phyloP scores from a whole-genome alignment of 2,888 invertebrate genomes.

The Melanostoma mellinum region DNA sequence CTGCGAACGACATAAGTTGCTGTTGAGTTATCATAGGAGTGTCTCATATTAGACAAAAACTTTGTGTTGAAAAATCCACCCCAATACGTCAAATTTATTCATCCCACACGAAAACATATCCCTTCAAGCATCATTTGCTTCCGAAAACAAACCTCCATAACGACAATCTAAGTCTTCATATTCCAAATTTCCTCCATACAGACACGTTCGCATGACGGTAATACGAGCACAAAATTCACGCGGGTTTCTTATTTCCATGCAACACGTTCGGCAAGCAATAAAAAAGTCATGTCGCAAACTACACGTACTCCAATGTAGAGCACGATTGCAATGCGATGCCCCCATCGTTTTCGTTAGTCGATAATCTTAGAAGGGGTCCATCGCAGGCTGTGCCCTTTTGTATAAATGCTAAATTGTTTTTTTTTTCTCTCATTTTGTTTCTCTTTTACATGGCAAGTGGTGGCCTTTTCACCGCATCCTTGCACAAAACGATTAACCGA shows the following conservation, averaged over 20 bases:
- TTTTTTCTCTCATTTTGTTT: neutral
- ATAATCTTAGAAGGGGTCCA: neutral
- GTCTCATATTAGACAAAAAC: too few species aligned
- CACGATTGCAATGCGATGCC: slow-evolving; percentile 26
- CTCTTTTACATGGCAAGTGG: neutral
- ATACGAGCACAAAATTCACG: slow-evolving; percentile 65
- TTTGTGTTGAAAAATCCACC: too few species aligned
- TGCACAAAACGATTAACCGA: slow-evolving; percentile 42
- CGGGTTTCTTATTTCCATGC: slow-evolving; percentile 59
- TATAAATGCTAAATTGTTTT: slow-evolving; percentile 19
- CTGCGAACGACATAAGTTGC: too few species aligned
- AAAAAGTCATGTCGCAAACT: slow-evolving; percentile 60
- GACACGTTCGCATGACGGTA: slow-evolving; percentile 59
- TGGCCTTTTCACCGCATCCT: slow-evolving; percentile 47
- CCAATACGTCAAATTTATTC: too few species aligned
- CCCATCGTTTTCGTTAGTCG: neutral
- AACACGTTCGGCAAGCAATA: slow-evolving; percentile 54
- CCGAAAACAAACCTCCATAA: neutral
- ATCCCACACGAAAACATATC: too few species aligned
- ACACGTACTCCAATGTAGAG: slow-evolving; percentile 31
- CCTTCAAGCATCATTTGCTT: too few species aligned
- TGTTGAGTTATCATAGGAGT: too few species aligned
- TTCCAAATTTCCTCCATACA: slow-evolving; percentile 10
- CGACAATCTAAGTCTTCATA: slow-evolving; percentile 6
- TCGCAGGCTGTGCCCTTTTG: neutral